Evolutionary conservation across 2,113 vertebrate species (phyloP).

Genomic region (Balaeniceps rex): DNA sequence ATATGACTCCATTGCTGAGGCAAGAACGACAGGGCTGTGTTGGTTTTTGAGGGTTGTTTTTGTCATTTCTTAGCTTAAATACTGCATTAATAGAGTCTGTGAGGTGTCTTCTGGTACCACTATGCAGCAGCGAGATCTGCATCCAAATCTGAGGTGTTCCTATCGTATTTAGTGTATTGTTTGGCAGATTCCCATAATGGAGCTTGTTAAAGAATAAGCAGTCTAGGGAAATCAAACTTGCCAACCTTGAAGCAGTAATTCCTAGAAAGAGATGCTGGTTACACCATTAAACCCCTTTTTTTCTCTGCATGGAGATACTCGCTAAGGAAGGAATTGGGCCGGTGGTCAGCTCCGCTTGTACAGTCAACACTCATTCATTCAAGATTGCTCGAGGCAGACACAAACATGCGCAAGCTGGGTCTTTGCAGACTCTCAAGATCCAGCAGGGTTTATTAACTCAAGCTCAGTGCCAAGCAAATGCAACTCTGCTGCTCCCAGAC

Average conservation of each 20-base stretch:
- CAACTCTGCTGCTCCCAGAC: neutral
- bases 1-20: neutral
- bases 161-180: neutral
- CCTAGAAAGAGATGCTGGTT: neutral
- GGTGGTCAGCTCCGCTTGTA: neutral
- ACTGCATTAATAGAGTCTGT: neutral
- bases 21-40: neutral
- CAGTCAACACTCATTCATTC: neutral
- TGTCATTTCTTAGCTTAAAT: neutral
- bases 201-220: neutral
- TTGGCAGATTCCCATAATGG: neutral
- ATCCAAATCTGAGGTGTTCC: neutral
- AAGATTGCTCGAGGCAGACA: neutral
- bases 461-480: neutral
- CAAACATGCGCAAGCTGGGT: neutral
- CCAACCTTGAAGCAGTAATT: neutral
- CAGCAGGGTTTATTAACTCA: neutral
- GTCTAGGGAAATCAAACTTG: neutral
- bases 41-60: neutral
- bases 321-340: neutral
- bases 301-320: neutral
- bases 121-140: fast-evolving
- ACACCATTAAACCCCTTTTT: neutral
- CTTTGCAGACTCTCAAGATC: neutral
- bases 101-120: neutral